Percentiles rank a stretch among this genome's conserved stretches.
phyloP scores from a whole-genome alignment of 2,113 vertebrate genomes.

The Cololabis saira region DNA sequence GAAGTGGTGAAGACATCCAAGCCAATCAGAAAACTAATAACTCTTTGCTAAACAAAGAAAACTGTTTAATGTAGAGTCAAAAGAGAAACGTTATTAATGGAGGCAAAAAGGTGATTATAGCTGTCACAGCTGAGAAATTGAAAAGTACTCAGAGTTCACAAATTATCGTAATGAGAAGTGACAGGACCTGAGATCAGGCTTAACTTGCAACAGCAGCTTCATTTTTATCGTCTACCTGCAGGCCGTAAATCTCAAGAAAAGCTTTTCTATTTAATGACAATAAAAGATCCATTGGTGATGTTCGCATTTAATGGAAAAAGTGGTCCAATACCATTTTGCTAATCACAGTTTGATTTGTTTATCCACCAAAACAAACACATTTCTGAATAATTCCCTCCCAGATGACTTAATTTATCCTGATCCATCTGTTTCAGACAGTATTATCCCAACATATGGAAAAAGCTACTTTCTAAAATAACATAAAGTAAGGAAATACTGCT shows the following conservation, averaged over 20 bases:
- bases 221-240: conserved; percentile 43
- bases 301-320: conserved; percentile 1
- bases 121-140: conserved; percentile 55
- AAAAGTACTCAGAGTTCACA: conserved; percentile 71
- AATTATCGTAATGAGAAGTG: conserved; percentile 76
- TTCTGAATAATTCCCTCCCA: conserved; percentile 18
- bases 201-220: conserved; percentile 26
- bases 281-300: not conserved
- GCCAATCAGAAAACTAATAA: not conserved
- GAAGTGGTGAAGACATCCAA: conserved; percentile 7
- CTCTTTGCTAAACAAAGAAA: conserved; percentile 3
- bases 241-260: conserved; percentile 27
- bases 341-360: conserved; percentile 10
- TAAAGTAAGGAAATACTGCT: not conserved
- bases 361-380: conserved; percentile 7
- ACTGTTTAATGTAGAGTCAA: conserved; percentile 9
- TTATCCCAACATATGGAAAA: not conserved
- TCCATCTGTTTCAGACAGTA: conserved; percentile 6
- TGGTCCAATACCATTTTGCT: conserved; percentile 4
- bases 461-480: not conserved
- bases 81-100: conserved; percentile 7
- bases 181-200: conserved; percentile 67
- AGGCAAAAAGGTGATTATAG: conserved; percentile 59
- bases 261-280: conserved; percentile 16
- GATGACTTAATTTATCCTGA: conserved; percentile 21